Evolutionary conservation across 2,888 invertebrate genomes (phyloP).

Genomic region (Scaptomyza polygonia): DNA sequence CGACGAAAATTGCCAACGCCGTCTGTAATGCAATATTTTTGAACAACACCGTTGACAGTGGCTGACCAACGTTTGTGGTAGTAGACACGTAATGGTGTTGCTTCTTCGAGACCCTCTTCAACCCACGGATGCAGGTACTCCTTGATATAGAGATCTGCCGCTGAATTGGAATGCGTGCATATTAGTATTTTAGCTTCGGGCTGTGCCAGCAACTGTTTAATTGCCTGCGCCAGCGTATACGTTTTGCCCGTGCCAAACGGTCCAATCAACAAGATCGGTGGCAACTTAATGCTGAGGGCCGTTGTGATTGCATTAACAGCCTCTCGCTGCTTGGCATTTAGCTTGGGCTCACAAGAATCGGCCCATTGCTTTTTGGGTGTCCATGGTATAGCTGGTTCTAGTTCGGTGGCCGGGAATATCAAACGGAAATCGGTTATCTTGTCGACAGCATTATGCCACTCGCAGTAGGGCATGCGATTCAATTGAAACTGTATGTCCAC

Average conservation of each 20-base stretch:
- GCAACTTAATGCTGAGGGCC: constrained; percentile 86
- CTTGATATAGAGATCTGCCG: constrained; percentile 93
- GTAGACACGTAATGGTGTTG: constrained; percentile 90
- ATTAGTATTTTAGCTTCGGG: constrained; percentile 89
- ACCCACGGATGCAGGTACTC: constrained; percentile 93
- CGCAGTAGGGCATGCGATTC: constrained; percentile 91
- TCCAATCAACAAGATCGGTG: constrained; percentile 90
- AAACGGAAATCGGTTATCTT: constrained; percentile 89
- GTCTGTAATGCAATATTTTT: constrained; percentile 90
- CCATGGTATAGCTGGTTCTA: constrained; percentile 89
- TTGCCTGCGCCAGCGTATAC: constrained; percentile 91
- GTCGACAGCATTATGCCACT: constrained; percentile 93
- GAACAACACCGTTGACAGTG: constrained; percentile 89
- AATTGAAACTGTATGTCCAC: constrained; percentile 92
- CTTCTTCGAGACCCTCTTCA: constrained; percentile 87
- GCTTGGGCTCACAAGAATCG: constrained; percentile 86
- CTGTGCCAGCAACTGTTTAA: constrained; percentile 88
- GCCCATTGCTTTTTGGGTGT: constrained; percentile 89
- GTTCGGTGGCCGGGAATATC: constrained; percentile 89
- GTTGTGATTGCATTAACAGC: constrained; percentile 91
- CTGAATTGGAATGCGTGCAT: constrained; percentile 94
- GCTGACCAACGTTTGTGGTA: constrained; percentile 92
- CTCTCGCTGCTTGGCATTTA: constrained; percentile 92
- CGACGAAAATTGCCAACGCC: constrained; percentile 87
- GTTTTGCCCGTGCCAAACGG: constrained; percentile 96